Percentiles rank a stretch among this genome's conserved stretches.
Evolutionary conservation across 2,888 invertebrate genomes (phyloP).

Genomic region (Phytoseiulus persimilis): DNA sequence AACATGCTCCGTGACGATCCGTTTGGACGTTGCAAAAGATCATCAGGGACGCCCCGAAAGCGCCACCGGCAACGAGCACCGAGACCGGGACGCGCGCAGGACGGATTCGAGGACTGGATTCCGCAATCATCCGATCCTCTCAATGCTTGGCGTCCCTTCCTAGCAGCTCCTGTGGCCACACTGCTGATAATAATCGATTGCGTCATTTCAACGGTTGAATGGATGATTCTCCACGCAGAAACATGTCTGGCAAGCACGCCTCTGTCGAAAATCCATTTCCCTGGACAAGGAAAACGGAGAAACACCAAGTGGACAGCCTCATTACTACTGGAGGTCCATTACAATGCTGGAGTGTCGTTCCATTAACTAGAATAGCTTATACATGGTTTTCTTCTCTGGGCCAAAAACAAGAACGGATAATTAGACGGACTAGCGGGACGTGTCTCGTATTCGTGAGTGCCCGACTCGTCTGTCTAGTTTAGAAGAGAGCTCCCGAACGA

Average conservation of each 20-base stretch:
- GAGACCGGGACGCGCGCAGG: no score
- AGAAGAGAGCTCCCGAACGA: background rate
- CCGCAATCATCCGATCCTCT: no score
- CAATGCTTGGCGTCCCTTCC: no score
- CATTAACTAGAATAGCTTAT: slow-evolving; percentile 5
- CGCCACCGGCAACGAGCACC: no score
- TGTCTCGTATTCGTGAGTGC: background rate
- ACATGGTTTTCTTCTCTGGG: background rate
- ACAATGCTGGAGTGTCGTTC: background rate
- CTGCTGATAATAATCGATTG: no score
- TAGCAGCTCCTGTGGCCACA: no score
- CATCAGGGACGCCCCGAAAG: no score
- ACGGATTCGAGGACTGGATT: no score
- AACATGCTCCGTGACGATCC: no score
- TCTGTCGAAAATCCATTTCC: background rate
- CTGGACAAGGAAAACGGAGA: background rate
- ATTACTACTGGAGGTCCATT: background rate
- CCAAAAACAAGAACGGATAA: background rate
- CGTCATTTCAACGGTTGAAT: background rate
- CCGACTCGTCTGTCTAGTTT: background rate
- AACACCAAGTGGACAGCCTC: background rate
- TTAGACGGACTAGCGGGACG: background rate
- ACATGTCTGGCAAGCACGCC: background rate
- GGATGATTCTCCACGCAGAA: background rate
- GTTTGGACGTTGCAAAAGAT: no score